Conservation (phyloP, 1,140 invertebrate species). For the Drosophila tropicalis region DNA sequence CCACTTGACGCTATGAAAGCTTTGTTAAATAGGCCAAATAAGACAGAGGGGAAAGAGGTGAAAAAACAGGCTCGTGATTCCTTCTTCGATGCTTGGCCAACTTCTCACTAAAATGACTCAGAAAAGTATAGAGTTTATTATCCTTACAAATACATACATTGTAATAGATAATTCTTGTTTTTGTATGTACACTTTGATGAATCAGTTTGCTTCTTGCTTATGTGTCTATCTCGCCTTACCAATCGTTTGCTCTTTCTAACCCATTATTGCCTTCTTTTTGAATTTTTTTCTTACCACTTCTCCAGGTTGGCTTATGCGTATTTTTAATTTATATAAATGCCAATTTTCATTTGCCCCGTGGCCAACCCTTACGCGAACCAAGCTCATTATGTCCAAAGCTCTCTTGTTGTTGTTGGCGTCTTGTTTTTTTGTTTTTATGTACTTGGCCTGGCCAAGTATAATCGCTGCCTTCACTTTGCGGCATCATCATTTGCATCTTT, state of each 20-base stretch:
- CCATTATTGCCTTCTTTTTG: constrained; percentile 31
- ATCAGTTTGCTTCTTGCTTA: background rate
- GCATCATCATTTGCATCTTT: constrained; percentile 27
- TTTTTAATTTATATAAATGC: constrained; percentile 75
- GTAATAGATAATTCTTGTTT: background rate
- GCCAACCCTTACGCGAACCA: constrained; percentile 54
- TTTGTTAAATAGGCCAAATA: no score
- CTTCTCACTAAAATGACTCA: no score
- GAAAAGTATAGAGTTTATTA: no score
- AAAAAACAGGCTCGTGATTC: no score
- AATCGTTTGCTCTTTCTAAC: constrained; percentile 26
- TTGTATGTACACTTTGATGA: background rate
- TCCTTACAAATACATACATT: background rate
- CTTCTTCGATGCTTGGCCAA: no score
- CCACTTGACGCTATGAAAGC: no score
- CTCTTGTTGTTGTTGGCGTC: background rate
- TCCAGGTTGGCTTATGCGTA: constrained; percentile 49
- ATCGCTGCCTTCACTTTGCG: constrained; percentile 29
- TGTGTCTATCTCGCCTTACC: constrained; percentile 18
- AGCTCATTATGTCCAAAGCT: constrained; percentile 2
- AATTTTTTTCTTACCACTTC: constrained; percentile 5
- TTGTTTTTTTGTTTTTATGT: constrained; percentile 31
- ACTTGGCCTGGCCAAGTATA: constrained; percentile 38
- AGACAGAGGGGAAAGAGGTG: no score
- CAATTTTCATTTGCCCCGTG: constrained; percentile 68